These are phyloP conservation scores for Otus scops DNA, from an alignment of 2,797 vertebrate species.

Conservation along the genomic window DNA sequence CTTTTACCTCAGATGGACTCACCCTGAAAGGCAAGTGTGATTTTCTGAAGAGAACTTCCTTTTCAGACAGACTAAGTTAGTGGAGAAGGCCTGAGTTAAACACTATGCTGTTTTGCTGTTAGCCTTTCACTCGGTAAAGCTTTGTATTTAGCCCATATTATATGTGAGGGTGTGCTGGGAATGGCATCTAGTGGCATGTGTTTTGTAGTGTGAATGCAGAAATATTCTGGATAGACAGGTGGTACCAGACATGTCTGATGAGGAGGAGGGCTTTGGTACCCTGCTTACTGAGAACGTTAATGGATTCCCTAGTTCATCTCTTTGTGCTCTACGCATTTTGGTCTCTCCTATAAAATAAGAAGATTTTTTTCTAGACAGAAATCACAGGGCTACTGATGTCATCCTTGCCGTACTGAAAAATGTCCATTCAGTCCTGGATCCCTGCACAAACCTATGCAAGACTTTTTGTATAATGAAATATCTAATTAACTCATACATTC, in stretches of 20 bases:
- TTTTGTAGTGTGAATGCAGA: background rate
- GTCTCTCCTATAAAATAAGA: background rate
- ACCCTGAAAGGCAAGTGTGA: background rate
- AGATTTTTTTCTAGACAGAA: background rate
- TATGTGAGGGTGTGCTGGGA: background rate
- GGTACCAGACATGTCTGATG: background rate
- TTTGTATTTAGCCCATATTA: background rate
- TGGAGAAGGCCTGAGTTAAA: background rate
- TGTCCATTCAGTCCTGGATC: background rate
- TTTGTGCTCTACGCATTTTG: background rate
- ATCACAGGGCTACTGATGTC: background rate
- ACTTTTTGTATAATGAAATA: background rate
- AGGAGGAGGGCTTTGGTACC: background rate
- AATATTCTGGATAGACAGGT: background rate
- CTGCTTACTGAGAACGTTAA: rapidly evolving
- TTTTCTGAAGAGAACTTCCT: background rate
- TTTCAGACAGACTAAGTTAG: background rate
- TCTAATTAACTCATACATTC: background rate
- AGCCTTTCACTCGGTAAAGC: background rate
- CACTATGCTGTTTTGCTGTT: background rate
- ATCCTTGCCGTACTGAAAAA: background rate
- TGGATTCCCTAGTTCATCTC: background rate
- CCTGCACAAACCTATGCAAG: background rate
- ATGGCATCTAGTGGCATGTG: background rate
- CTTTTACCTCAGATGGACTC: background rate